phyloP scores from a whole-genome alignment of 1,140 invertebrate species.

The Dysdera silvatica region DNA sequence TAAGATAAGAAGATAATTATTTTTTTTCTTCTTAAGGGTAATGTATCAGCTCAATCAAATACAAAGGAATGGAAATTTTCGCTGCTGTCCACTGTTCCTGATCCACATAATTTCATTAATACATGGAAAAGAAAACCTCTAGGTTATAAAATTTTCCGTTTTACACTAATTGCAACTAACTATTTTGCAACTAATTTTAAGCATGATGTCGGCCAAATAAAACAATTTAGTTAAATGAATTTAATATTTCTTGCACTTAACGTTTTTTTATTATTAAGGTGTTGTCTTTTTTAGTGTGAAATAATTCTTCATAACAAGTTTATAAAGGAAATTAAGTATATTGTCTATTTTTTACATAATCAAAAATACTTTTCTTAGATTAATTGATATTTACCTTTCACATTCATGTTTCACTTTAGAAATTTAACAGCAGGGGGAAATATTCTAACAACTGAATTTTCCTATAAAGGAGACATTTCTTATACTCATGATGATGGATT shows the following conservation, averaged over 20 bases:
- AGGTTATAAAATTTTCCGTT: not conserved
- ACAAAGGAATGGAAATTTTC: not conserved
- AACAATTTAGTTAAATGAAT: not conserved
- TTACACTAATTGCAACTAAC: not conserved
- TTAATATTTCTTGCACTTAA: not conserved
- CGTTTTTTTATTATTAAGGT: not conserved
- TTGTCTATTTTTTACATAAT: too few species aligned
- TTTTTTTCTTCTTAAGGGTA: not conserved
- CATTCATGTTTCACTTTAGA: too few species aligned
- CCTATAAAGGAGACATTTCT: too few species aligned
- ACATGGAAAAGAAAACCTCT: conserved; percentile 19
- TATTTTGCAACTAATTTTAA: not conserved
- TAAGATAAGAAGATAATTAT: not conserved
- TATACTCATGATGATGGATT: too few species aligned
- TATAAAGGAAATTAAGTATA: not conserved
- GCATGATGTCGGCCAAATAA: not conserved
- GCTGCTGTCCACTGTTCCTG: not conserved
- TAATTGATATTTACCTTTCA: too few species aligned
- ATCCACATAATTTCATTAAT: conserved; percentile 23
- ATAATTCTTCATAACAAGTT: not conserved
- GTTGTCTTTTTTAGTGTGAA: not conserved
- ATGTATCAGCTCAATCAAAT: not conserved
- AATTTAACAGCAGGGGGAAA: too few species aligned
- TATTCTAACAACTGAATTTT: too few species aligned
- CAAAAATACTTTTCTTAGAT: too few species aligned